Conservation (phyloP, 2,888 invertebrate genomes). For the Podabrus alpinus region DNA sequence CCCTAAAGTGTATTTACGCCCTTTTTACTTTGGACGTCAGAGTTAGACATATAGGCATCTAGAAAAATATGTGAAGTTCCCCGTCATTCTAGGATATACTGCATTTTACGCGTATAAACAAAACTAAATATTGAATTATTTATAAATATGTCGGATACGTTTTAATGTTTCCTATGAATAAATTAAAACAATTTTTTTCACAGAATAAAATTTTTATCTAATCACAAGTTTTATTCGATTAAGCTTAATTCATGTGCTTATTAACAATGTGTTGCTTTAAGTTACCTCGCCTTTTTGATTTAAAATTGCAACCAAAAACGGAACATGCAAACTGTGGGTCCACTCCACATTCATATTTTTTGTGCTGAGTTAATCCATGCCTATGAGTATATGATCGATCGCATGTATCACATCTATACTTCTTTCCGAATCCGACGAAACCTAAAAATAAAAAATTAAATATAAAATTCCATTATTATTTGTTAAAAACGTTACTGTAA, state of each 20-base stretch:
- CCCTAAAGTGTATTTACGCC: too few species aligned
- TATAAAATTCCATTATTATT: background rate
- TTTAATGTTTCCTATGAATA: background rate
- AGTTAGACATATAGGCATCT: too few species aligned
- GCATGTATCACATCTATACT: constrained; percentile 42
- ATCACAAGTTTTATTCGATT: background rate
- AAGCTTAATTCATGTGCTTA: constrained; percentile 2
- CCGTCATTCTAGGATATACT: background rate
- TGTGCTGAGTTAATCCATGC: constrained; percentile 42
- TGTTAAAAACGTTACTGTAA: background rate
- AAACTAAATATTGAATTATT: background rate
- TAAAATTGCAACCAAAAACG: constrained; percentile 42
- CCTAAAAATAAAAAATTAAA: constrained; percentile 50
- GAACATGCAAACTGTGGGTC: constrained; percentile 52
- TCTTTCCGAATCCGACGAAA: constrained; percentile 48
- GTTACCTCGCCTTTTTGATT: constrained; percentile 46
- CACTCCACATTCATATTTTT: constrained; percentile 52
- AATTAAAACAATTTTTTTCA: background rate
- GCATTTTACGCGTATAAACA: background rate
- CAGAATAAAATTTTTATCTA: background rate
- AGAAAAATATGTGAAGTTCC: too few species aligned
- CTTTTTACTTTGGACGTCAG: too few species aligned
- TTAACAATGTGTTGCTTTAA: constrained; percentile 43
- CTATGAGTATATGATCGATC: constrained; percentile 42
- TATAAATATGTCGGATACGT: background rate